phyloP scores from a whole-genome alignment of 2,888 invertebrate species.

The Microctonus hyperodae region DNA sequence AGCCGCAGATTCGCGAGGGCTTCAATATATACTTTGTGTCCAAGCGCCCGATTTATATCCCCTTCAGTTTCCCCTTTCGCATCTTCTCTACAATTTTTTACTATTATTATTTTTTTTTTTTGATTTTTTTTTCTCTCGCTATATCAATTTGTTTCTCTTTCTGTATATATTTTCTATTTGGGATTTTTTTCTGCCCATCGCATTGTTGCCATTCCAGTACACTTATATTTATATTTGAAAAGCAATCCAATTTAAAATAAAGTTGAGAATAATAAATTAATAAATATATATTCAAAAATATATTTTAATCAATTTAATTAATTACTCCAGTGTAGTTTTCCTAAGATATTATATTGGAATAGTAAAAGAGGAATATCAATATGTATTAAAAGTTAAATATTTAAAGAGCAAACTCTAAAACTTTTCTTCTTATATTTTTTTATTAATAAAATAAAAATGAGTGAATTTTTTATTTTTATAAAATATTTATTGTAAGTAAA shows the following conservation, averaged over 20 bases:
- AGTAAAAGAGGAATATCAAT: not conserved
- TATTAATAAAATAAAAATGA: too few species aligned
- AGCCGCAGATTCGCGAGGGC: conserved; percentile 26
- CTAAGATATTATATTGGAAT: too few species aligned
- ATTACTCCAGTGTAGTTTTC: too few species aligned
- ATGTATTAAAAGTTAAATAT: too few species aligned
- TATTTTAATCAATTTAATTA: too few species aligned
- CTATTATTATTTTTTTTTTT: not conserved
- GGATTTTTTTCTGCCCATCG: not conserved
- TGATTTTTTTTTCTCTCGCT: not conserved
- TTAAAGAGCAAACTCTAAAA: too few species aligned
- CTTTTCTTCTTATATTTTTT: too few species aligned
- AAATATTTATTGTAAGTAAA: too few species aligned
- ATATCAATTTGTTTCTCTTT: not conserved
- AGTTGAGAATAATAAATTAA: not conserved
- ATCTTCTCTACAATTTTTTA: not conserved
- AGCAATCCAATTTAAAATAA: not conserved
- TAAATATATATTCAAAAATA: too few species aligned
- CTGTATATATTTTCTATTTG: not conserved
- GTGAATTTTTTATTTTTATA: too few species aligned
- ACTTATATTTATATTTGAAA: not conserved
- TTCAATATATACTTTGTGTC: conserved; percentile 28
- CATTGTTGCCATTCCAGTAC: conserved; percentile 6
- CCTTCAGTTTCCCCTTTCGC: not conserved
- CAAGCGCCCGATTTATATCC: conserved; percentile 19